These are phyloP conservation scores for Napeogenes inachia DNA, from an alignment of 2,888 invertebrate species.

Conservation along the genomic window DNA sequence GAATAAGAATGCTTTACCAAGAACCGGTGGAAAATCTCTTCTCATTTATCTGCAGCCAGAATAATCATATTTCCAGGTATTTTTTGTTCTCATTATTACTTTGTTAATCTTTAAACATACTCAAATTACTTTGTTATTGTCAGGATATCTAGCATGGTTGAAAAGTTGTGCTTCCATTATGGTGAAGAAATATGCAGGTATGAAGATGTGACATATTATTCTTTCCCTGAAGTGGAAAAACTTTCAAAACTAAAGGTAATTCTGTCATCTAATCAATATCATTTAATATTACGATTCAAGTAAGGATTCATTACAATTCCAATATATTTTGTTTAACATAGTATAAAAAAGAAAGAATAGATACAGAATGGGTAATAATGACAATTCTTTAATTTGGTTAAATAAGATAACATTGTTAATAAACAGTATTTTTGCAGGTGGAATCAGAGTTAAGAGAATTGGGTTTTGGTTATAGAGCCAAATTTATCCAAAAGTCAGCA, in stretches of 20 bases:
- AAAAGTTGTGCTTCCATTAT: constrained; percentile 89
- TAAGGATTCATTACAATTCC: no score
- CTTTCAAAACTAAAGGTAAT: constrained; percentile 71
- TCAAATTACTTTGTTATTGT: constrained; percentile 32
- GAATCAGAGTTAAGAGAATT: constrained; percentile 84
- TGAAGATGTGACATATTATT: constrained; percentile 81
- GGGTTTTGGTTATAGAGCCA: constrained; percentile 93
- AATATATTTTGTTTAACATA: neutral
- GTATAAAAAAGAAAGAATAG: neutral
- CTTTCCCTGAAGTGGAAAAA: constrained; percentile 87
- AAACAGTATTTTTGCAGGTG: constrained; percentile 62
- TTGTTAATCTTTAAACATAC: neutral
- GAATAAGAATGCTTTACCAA: constrained; percentile 94
- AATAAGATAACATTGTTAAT: no score
- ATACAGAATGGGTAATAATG: no score
- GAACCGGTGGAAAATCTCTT: constrained; percentile 95
- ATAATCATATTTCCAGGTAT: constrained; percentile 94
- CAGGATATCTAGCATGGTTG: constrained; percentile 94
- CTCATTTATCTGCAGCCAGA: constrained; percentile 97
- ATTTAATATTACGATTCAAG: no score
- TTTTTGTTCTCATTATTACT: neutral
- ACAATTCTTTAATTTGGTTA: constrained; percentile 6
- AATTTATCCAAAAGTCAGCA: constrained; percentile 88
- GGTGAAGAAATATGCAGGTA: constrained; percentile 85
- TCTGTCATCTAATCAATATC: neutral